These are phyloP conservation scores for Hyles vespertilio DNA, from an alignment of 1,140 invertebrate genomes.

Conservation along the genomic window DNA sequence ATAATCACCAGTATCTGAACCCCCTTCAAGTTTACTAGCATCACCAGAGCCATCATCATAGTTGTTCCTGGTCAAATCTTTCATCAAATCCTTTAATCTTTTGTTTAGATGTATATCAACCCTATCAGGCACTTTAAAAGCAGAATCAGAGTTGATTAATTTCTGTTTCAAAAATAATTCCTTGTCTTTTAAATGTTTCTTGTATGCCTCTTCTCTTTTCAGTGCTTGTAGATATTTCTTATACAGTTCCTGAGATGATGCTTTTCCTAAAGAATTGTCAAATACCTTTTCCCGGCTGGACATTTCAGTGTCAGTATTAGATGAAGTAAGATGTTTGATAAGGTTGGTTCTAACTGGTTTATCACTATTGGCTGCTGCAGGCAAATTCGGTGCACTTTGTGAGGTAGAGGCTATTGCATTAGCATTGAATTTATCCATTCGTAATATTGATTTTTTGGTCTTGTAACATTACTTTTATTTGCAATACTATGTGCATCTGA, in stretches of 20 bases:
- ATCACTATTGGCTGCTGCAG: conserved; percentile 36
- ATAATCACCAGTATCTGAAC: conserved; percentile 30
- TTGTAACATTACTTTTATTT: conserved; percentile 27
- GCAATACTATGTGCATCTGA: conserved; percentile 50
- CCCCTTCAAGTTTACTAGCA: conserved; percentile 57
- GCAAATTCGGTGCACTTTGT: conserved; percentile 62
- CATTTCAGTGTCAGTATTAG: conserved; percentile 53
- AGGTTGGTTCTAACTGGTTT: conserved; percentile 27
- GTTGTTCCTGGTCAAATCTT: conserved; percentile 62
- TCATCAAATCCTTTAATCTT: conserved; percentile 54
- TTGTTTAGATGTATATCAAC: conserved; percentile 33
- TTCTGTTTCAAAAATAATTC: conserved; percentile 61
- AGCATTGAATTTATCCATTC: conserved; percentile 51
- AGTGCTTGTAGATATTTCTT: conserved; percentile 60
- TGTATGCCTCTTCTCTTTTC: conserved; percentile 59
- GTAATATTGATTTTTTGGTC: conserved; percentile 63
- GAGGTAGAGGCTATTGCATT: conserved; percentile 55
- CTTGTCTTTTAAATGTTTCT: conserved; percentile 56
- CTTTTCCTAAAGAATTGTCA: conserved; percentile 40
- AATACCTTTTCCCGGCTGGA: conserved; percentile 48
- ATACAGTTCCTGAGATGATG: conserved; percentile 65
- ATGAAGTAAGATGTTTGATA: conserved; percentile 26
- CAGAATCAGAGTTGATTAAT: conserved; percentile 44
- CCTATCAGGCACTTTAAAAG: conserved; percentile 29
- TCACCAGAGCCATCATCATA: conserved; percentile 66